Evolutionary conservation across 2,113 vertebrate genomes (phyloP).

Genomic region (Gavia stellata): DNA sequence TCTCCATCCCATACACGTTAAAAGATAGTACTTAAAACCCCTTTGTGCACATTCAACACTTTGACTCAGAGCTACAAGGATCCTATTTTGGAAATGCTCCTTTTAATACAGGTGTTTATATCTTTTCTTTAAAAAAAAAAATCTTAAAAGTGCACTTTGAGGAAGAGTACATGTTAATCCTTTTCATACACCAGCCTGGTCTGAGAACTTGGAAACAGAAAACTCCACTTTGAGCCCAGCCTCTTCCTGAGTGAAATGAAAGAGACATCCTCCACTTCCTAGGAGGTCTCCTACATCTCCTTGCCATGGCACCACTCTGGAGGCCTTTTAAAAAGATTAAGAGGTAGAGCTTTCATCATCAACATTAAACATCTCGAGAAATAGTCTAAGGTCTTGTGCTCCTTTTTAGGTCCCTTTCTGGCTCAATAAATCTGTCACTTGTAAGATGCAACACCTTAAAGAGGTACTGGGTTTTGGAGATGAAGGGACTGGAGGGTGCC

Average conservation of each 20-base stretch:
- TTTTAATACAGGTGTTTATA: neutral
- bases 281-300: neutral
- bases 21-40: neutral
- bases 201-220: neutral
- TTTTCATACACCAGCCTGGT: neutral
- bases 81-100: neutral
- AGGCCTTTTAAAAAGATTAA: neutral
- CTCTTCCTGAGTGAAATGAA: neutral
- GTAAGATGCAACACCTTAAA: neutral
- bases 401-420: neutral
- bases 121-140: neutral
- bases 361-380: neutral
- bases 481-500: neutral
- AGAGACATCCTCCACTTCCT: neutral
- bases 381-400: neutral
- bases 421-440: neutral
- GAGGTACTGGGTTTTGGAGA: neutral
- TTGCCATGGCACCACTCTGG: accelerated
- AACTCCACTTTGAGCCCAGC: neutral
- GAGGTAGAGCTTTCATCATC: neutral
- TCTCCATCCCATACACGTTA: neutral
- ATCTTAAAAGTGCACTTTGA: neutral
- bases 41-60: neutral
- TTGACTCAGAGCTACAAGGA: neutral
- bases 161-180: neutral